Evolutionary conservation across 2,113 vertebrate genomes (phyloP).

Genomic region (Terrapene triunguis): DNA sequence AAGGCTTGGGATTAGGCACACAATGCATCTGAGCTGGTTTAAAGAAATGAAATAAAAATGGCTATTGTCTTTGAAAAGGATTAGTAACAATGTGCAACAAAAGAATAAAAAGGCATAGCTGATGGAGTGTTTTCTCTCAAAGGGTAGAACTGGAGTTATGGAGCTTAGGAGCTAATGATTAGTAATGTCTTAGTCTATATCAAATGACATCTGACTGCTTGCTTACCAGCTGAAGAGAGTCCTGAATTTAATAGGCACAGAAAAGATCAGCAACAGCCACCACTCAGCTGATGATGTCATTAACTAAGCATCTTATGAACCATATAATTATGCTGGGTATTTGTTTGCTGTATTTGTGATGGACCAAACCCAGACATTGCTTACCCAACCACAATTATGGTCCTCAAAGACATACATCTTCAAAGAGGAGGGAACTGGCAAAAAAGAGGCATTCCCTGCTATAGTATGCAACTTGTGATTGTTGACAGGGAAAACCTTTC

Average conservation of each 20-base stretch:
- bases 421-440: neutral
- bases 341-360: neutral
- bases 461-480: neutral
- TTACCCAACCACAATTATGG: neutral
- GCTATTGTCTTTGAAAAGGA: neutral
- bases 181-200: neutral
- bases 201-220: neutral
- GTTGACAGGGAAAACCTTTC: neutral
- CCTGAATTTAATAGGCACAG: neutral
- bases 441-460: neutral
- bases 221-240: neutral
- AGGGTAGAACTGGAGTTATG: neutral
- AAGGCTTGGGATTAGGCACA: neutral
- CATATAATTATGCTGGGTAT: neutral
- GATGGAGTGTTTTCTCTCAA: neutral
- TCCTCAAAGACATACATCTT: neutral
- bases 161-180: neutral
- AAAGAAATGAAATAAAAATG: slow-evolving; percentile 31
- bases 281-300: neutral
- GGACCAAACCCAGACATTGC: neutral
- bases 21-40: neutral
- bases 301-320: neutral
- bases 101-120: neutral
- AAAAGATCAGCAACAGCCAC: neutral
- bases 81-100: neutral